A percentile compares a stretch with the other conserved stretches of the same genome.
These are phyloP conservation scores for Limnothrissa miodon DNA, from an alignment of 2,113 vertebrate genomes.

Conservation along the genomic window DNA sequence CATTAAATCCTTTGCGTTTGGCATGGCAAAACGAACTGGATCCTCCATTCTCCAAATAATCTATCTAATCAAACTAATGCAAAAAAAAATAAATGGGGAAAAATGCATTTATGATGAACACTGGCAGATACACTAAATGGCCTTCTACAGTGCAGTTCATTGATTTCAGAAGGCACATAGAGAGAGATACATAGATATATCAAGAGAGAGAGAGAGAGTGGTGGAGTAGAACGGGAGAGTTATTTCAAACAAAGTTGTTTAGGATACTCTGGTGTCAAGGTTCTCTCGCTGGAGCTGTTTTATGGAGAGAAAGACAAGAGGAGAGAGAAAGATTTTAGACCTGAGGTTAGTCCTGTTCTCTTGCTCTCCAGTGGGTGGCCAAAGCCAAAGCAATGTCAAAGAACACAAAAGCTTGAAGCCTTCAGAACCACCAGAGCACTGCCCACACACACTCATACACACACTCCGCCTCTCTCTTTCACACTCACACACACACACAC, in stretches of 20 bases:
- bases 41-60: not conserved
- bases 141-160: not conserved
- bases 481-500: not conserved
- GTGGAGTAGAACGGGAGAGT: not conserved
- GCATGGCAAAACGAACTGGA: not conserved
- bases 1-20: not conserved
- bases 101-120: no score
- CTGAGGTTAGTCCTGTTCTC: not conserved
- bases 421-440: not conserved
- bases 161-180: not conserved
- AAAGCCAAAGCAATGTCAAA: conserved; percentile 9
- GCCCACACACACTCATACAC: not conserved
- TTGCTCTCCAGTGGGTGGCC: not conserved
- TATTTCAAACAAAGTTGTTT: not conserved
- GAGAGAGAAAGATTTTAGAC: not conserved
- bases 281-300: not conserved
- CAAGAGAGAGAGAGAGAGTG: not conserved
- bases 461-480: not conserved
- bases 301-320: not conserved
- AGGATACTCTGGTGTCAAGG: not conserved
- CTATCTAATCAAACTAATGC: not conserved
- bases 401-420: conserved; percentile 9
- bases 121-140: not conserved
- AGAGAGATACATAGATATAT: not conserved
- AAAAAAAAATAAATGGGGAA: not conserved